These are phyloP conservation scores for Ypsolopha sequella DNA, from an alignment of 2,888 invertebrate species.

Conservation along the genomic window DNA sequence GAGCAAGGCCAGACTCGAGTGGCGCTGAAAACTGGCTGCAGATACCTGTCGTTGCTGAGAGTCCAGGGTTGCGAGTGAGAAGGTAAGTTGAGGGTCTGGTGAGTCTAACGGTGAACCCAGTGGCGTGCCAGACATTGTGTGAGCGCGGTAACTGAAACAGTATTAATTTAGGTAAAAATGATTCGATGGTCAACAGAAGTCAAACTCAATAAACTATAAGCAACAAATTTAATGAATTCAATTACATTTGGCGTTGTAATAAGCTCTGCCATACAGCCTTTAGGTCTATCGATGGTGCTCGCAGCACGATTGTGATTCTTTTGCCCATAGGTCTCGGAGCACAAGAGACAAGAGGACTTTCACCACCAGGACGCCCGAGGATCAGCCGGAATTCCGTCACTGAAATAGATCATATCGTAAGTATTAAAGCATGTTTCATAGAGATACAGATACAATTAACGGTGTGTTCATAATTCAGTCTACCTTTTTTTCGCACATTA, in stretches of 20 bases:
- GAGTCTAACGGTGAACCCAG: constrained; percentile 88
- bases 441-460: background rate
- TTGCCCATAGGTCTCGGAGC: constrained; percentile 78
- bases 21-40: constrained; percentile 60
- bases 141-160: constrained; percentile 81
- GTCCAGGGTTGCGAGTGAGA: constrained; percentile 73
- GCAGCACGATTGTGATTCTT: constrained; percentile 77
- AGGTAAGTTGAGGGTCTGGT: constrained; percentile 77
- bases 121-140: constrained; percentile 84
- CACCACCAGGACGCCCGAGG: constrained; percentile 78
- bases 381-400: constrained; percentile 89
- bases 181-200: background rate
- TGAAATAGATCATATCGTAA: constrained; percentile 27
- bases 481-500: constrained; percentile 87
- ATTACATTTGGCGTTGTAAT: constrained; percentile 88
- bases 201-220: no score
- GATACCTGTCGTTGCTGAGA: constrained; percentile 75
- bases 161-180: background rate
- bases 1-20: constrained; percentile 55
- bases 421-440: background rate
- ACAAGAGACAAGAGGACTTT: constrained; percentile 81
- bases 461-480: background rate
- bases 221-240: background rate
- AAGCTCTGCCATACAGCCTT: constrained; percentile 94
- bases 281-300: constrained; percentile 86